Conservation (phyloP, 1,140 invertebrate species). For the Patella vulgata region DNA sequence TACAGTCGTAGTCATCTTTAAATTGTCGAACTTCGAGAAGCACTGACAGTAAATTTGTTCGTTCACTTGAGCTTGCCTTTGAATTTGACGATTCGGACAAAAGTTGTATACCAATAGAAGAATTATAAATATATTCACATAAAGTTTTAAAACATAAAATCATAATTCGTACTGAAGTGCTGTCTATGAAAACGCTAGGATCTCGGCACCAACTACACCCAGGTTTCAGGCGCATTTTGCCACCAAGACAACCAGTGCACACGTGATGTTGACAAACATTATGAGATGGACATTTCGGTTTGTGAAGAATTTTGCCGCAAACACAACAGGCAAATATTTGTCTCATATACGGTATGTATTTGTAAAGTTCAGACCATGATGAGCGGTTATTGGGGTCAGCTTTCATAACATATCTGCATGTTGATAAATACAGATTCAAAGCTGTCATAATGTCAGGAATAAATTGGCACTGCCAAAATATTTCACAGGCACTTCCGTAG, state of each 20-base stretch:
- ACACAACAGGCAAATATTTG: slow-evolving; percentile 89
- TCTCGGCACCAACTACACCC: slow-evolving; percentile 87
- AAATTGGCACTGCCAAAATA: background rate
- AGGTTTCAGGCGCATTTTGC: slow-evolving; percentile 84
- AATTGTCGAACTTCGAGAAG: slow-evolving; percentile 83
- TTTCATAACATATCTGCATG: slow-evolving; percentile 81
- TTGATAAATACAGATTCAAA: slow-evolving; percentile 84
- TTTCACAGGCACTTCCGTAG: too few species aligned
- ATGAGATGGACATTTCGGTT: slow-evolving; percentile 82
- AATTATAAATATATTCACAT: slow-evolving; percentile 82
- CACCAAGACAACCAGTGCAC: slow-evolving; percentile 81
- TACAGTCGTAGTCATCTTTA: slow-evolving; percentile 79
- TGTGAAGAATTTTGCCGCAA: slow-evolving; percentile 83
- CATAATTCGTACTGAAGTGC: slow-evolving; percentile 81
- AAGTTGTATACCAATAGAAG: slow-evolving; percentile 69
- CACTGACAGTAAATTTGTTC: slow-evolving; percentile 76
- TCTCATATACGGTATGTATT: slow-evolving; percentile 83
- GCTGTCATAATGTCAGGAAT: slow-evolving; percentile 77
- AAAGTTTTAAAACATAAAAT: slow-evolving; percentile 89
- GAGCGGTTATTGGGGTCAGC: slow-evolving; percentile 75
- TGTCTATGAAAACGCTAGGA: slow-evolving; percentile 83
- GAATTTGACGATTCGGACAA: slow-evolving; percentile 65
- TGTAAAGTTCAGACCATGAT: slow-evolving; percentile 83
- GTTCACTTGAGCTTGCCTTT: slow-evolving; percentile 55
- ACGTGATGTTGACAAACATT: slow-evolving; percentile 90